These are phyloP conservation scores for Molorchus minor DNA, from an alignment of 2,888 invertebrate genomes.

Conservation along the genomic window DNA sequence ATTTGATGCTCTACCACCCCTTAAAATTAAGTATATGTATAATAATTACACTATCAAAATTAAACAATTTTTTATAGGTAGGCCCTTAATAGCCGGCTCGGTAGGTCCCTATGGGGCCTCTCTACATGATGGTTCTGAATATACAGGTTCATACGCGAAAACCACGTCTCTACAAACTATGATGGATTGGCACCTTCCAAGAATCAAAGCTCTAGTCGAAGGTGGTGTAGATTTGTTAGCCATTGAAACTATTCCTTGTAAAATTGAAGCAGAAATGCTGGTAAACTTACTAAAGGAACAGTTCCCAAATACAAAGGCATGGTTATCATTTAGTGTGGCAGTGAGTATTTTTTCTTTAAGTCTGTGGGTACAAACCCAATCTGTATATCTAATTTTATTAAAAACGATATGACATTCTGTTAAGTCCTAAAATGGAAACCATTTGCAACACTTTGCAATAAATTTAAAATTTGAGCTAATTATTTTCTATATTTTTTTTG, in stretches of 20 bases:
- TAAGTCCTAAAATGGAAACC: no score
- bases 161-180: constrained; percentile 71
- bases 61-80: constrained; percentile 40
- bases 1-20: no score
- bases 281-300: constrained; percentile 77
- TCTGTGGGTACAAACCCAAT: not conserved
- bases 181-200: constrained; percentile 84
- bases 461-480: no score
- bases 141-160: constrained; percentile 84
- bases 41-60: no score
- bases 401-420: no score
- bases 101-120: constrained; percentile 94
- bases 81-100: constrained; percentile 82
- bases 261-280: constrained; percentile 82
- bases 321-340: constrained; percentile 89
- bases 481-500: no score
- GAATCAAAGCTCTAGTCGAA: constrained; percentile 80
- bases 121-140: constrained; percentile 91
- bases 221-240: constrained; percentile 87
- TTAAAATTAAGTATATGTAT: no score
- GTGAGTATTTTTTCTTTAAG: constrained; percentile 64
- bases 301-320: constrained; percentile 81
- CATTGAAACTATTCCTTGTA: constrained; percentile 91
- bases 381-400: not conserved
- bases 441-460: no score